Base-by-base conservation (phyloP, 2,113 vertebrate genomes). In the Phalacrocorax carbo region DNA sequence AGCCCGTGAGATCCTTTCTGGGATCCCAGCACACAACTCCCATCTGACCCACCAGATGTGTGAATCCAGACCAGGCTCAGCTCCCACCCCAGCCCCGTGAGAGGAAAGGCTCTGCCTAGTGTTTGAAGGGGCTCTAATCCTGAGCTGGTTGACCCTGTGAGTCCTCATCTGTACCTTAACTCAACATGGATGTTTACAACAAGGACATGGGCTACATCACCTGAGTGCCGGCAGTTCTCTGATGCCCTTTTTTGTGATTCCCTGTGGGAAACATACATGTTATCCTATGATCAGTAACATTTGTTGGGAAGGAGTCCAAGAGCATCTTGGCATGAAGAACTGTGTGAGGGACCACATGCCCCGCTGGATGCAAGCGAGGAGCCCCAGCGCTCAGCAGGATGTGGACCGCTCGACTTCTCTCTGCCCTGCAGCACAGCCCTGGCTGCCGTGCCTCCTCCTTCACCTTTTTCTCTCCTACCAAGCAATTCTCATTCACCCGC, bases 381-480 rank as follows among this genome's bases (percentile, higher is more conserved):
- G 88, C 68, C 48, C 16, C 0, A 0, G 34, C 0, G 0, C 49
- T 21, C 18, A 23, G 70, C 66, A 44, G 76, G 76, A 62, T 2
- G 0, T 5, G 51, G 11, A 34, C 22, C 0, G 3, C 72, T 42
- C 1, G 1, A 34, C 82, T 82, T 65, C 11, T 2, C 68, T 10
- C 40, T 52, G 86, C 88, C 36, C 42, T 8, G 70, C 30, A 36
- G 77, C 69, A 19, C 77, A 52, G n/a, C 77, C 11, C 25, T 79
- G 48, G 30, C 42, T 55, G 14, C 42, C 0, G 0, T 13, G 66
- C 57, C 8, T 69, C 30, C 79, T 81, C 77, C 60, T 44, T 88
- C 77, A 51, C 57, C 58, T 51, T 17, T 32, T 44, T 18, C 38
- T 36, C 64, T 78, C 40, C 52, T 27, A 10, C 34, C 57, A 57